Base-by-base conservation (phyloP, 2,888 invertebrate genomes). In the Epinotia demarniana region DNA sequence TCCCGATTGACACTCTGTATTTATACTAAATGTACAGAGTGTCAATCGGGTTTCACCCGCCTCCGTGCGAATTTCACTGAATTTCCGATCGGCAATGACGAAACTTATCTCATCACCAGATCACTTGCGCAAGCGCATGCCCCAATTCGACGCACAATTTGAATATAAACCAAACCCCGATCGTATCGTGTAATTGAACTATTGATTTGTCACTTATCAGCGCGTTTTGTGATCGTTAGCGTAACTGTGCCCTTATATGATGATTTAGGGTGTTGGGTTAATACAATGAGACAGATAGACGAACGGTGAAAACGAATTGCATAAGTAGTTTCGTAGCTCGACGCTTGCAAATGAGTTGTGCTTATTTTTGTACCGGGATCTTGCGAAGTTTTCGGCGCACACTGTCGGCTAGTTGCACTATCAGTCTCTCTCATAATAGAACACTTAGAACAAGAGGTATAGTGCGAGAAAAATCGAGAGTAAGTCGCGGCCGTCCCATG, bases 161-260 rank as follows among this genome's bases (percentile, higher is more conserved):
- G 86, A 85, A 87, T 87, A 86, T 81, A 82, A 84, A 80, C 63
- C 82, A 77, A 78, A 77, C 80, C 53, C 13, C 53, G 81, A 79
- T 79, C 80, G 77, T 80, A 80, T 78, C 77, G 68, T 76, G 78
- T 88, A 90, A 90, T 89, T 89, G 89, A 88, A 86, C 91, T 84
- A 90, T 90, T 89, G 87, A 89, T 88, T 88, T 87, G 87, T 90
- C 87, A 86, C 81, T 90, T 89, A 88, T 81, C 83, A 80, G 70
- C 75, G 76, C 75, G 77, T 46, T 53, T 53, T 6, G 23, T 53
- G 19, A 23, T 55, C 62, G 53, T 62, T 71, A 68, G 43, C 43
- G 11, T 67, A 46, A 49, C 43, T n/a, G 19, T 60, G 69, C 46
- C 70, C 49, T 61, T 43, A 66, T 66, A 60, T 33, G 58, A 72